Evolutionary conservation across 2,797 vertebrate genomes (phyloP).

Genomic region (Poecilia velifera): DNA sequence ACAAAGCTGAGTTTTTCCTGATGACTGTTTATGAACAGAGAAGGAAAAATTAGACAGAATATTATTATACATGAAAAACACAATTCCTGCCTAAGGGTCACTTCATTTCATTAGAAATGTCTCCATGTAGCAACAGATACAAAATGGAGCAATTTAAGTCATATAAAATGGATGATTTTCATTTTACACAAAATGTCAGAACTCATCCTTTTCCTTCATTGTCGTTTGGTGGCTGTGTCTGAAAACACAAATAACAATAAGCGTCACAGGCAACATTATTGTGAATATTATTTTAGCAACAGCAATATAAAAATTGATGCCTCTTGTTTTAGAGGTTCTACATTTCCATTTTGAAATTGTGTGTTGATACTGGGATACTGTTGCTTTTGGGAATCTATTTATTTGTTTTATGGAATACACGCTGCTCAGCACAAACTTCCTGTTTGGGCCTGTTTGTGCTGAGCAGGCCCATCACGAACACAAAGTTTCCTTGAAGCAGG

Average conservation of each 20-base stretch:
- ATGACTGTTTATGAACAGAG: background rate
- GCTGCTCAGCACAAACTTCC: too few species aligned
- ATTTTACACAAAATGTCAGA: background rate
- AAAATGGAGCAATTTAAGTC: background rate
- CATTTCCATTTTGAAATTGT: background rate
- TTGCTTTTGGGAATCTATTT: background rate
- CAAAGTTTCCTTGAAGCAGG: background rate
- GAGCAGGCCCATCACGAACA: background rate
- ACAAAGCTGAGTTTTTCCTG: background rate
- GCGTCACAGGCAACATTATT: background rate
- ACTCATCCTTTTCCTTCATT: background rate
- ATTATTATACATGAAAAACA: background rate
- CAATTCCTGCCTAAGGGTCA: background rate
- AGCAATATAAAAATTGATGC: background rate
- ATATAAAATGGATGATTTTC: background rate
- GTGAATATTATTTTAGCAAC: background rate
- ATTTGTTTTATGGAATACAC: background rate
- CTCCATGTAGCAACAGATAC: background rate
- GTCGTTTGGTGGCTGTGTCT: background rate
- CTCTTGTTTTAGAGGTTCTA: background rate
- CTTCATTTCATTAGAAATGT: background rate
- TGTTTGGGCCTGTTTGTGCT: too few species aligned
- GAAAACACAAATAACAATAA: background rate
- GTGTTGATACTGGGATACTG: background rate
- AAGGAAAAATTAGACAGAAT: background rate